phyloP scores from a whole-genome alignment of 2,797 vertebrate genomes.

The Mormyrus proboscirostris region DNA sequence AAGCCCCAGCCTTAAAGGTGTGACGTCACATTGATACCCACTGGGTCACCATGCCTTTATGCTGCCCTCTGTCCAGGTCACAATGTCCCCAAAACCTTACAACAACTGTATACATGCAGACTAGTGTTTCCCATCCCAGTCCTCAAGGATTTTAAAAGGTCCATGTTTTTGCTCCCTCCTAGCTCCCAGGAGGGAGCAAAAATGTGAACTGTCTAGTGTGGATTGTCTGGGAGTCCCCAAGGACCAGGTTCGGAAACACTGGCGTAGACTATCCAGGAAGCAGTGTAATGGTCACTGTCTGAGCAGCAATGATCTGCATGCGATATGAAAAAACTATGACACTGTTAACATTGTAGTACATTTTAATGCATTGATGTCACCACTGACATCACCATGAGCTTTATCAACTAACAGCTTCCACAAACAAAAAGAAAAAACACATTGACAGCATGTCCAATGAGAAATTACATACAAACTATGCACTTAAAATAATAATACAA shows the following conservation, averaged over 20 bases:
- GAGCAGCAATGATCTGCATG: background rate
- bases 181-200: background rate
- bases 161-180: background rate
- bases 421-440: background rate
- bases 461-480: conserved; percentile 10
- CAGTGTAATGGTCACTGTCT: background rate
- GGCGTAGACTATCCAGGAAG: background rate
- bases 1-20: background rate
- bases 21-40: background rate
- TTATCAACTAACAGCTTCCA: background rate
- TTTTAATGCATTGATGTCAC: background rate
- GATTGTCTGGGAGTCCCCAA: background rate
- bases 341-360: background rate
- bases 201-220: background rate
- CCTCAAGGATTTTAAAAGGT: background rate
- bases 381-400: background rate
- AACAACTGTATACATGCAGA: background rate
- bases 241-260: background rate
- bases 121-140: background rate
- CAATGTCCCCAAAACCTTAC: background rate
- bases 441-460: background rate
- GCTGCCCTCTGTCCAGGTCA: background rate
- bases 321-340: background rate
- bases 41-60: background rate
- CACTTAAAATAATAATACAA: conserved; percentile 11